phyloP scores from a whole-genome alignment of 2,797 vertebrate species.

The Sebastes vulpes region DNA sequence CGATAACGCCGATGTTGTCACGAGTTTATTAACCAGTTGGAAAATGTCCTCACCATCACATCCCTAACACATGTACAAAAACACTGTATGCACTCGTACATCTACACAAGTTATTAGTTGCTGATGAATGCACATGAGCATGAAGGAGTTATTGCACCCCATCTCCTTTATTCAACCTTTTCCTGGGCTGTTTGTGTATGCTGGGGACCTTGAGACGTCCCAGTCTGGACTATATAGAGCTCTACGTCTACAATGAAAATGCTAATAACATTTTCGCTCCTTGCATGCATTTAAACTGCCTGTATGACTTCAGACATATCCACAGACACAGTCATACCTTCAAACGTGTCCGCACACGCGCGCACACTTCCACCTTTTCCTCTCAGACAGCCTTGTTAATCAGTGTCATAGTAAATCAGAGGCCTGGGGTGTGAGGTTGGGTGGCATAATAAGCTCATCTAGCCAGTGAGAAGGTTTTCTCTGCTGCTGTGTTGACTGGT shows the following conservation, averaged over 20 bases:
- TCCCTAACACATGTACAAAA: neutral
- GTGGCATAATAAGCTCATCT: slow-evolving; percentile 69
- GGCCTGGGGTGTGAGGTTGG: slow-evolving; percentile 37
- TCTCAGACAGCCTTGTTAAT: slow-evolving; percentile 61
- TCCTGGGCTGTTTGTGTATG: slow-evolving; percentile 18
- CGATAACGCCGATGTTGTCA: accelerated
- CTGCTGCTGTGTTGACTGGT: slow-evolving; percentile 48
- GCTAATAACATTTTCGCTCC: slow-evolving; percentile 13
- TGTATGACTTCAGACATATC: slow-evolving; percentile 21
- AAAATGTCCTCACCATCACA: no score
- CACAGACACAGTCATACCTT: slow-evolving; percentile 1
- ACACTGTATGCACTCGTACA: neutral
- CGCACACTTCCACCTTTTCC: slow-evolving; percentile 3
- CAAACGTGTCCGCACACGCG: neutral
- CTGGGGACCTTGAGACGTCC: slow-evolving; percentile 32
- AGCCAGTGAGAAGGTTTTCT: slow-evolving; percentile 45
- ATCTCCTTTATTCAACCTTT: slow-evolving; percentile 47
- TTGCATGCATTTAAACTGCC: slow-evolving; percentile 3
- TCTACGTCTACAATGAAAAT: slow-evolving; percentile 1
- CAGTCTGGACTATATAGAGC: neutral
- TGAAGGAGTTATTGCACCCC: neutral
- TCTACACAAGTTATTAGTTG: neutral
- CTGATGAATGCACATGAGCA: neutral
- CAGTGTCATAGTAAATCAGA: slow-evolving; percentile 76
- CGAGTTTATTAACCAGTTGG: neutral